A percentile compares a stretch with the other conserved stretches of the same genome.
Conservation (phyloP, 2,113 vertebrate species). For the Nothobranchius kuhntae region DNA sequence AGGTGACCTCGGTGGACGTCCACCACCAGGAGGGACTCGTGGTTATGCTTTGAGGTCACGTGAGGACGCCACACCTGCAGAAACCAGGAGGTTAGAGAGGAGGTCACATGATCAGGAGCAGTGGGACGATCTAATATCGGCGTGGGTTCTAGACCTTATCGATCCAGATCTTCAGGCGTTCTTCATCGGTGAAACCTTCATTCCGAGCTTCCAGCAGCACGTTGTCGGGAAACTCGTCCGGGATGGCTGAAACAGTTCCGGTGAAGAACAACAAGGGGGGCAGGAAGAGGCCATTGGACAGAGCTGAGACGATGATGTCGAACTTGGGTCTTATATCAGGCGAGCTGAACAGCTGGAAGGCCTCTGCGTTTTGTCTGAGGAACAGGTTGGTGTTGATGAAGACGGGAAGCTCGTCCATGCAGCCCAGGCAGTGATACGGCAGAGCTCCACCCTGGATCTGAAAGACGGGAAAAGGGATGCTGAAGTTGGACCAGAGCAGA, state of each 20-base stretch:
- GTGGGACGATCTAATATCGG: too few relatives aligned
- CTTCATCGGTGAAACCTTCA: slow-evolving; percentile 28
- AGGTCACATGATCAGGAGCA: background rate
- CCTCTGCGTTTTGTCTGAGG: fast-evolving
- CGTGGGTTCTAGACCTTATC: slow-evolving; percentile 22
- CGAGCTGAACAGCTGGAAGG: slow-evolving; percentile 17
- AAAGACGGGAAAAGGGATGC: background rate
- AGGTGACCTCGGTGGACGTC: slow-evolving; percentile 86
- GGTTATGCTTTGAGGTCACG: slow-evolving; percentile 44
- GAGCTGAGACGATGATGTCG: slow-evolving; percentile 28
- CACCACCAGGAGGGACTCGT: slow-evolving; percentile 83
- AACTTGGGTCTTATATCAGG: background rate
- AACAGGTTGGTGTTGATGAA: slow-evolving; percentile 29
- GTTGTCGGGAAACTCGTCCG: slow-evolving; percentile 58
- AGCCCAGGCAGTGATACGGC: slow-evolving; percentile 20
- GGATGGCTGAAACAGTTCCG: background rate
- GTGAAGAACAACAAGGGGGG: slow-evolving; percentile 58
- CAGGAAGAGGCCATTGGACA: slow-evolving; percentile 51
- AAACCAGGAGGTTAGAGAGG: background rate
- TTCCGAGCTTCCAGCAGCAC: slow-evolving; percentile 48
- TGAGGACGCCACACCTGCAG: slow-evolving; percentile 82
- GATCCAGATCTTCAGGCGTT: slow-evolving; percentile 41
- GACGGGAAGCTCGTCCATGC: slow-evolving; percentile 64
- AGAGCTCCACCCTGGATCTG: slow-evolving; percentile 16
- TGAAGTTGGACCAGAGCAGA: too few relatives aligned